Conservation (phyloP, 1,140 invertebrate species). For the Arctopsyche grandis region DNA sequence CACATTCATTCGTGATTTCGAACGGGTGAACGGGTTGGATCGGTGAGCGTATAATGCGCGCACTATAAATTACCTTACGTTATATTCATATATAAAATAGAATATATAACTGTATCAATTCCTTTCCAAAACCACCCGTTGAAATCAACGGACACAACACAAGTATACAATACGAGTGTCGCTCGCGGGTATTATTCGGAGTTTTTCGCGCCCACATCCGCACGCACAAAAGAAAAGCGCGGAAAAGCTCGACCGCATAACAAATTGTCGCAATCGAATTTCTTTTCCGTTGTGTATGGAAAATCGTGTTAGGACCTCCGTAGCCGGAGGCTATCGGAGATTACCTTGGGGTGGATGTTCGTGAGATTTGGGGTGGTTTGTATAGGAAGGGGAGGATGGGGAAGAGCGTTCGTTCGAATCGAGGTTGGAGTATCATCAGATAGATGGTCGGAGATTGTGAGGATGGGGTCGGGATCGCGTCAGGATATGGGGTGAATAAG, state of each 20-base stretch:
- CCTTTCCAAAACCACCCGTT: no score
- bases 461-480: constrained; percentile 5
- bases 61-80: no score
- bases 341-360: not conserved
- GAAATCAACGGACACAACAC: no score
- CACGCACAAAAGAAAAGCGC: not conserved
- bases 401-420: no score
- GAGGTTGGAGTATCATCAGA: not conserved
- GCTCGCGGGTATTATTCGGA: no score
- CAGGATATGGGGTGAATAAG: constrained; percentile 36
- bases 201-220: no score
- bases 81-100: no score
- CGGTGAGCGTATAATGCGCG: no score
- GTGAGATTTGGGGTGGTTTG: not conserved
- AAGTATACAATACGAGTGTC: no score
- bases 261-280: constrained; percentile 39
- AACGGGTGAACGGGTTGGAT: no score
- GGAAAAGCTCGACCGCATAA: constrained; percentile 18
- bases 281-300: constrained; percentile 38
- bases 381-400: not conserved
- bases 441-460: not conserved
- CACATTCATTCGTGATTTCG: no score
- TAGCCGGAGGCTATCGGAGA: constrained; percentile 1
- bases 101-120: no score
- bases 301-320: constrained; percentile 31